Evolutionary conservation across 2,797 vertebrate species (phyloP), one percentile per base, ranked within the genome.

Genomic region (Sebastolobus altivelis): DNA sequence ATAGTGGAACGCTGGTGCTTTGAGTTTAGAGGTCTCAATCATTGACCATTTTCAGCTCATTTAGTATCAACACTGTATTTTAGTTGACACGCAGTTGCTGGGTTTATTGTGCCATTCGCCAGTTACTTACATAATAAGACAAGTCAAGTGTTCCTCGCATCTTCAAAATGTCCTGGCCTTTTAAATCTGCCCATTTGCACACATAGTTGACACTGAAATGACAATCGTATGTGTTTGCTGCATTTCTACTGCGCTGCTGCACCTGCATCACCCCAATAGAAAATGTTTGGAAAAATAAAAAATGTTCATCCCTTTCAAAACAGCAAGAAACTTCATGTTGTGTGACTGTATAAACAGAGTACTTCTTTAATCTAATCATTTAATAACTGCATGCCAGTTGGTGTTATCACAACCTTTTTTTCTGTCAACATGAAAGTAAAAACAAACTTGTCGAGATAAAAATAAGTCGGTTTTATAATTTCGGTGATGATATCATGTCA

Each of bases 401-500:
- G 46, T 31, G 46, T 54, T 20, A 60, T 79, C 61, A 5, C 40
- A 66, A 43, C 5, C 20, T 72, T 76, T 33, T 65, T 62, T 63
- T 43, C 27, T 56, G 69, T 78, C 77, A 84, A 75, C 29, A 75
- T 66, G 49, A 40, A 78, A 85, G 43, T 31, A 33, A 70, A 73
- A 72, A 69, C 43, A 65, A 40, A 8, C 13, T 35, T 33, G 13
- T 37, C 1, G 1, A 66, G 18, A 76, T 49, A 80, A 49, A 78
- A 79, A 78, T 10, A 25, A 14, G 52, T 65, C 35, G 3, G 52
- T 87, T 80, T 80, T 38, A 58, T 82, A 67, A 82, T 79, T 85
- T 72, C 18, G 8, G 69, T 54, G 75, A 86, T 81, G 46, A 76
- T 63, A 81, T 80, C 56, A 70, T 76, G 79, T 79, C 70, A 75